These are phyloP conservation scores for Acanthurus leucopareius DNA, from an alignment of 2,797 vertebrate genomes.

Conservation along the genomic window DNA sequence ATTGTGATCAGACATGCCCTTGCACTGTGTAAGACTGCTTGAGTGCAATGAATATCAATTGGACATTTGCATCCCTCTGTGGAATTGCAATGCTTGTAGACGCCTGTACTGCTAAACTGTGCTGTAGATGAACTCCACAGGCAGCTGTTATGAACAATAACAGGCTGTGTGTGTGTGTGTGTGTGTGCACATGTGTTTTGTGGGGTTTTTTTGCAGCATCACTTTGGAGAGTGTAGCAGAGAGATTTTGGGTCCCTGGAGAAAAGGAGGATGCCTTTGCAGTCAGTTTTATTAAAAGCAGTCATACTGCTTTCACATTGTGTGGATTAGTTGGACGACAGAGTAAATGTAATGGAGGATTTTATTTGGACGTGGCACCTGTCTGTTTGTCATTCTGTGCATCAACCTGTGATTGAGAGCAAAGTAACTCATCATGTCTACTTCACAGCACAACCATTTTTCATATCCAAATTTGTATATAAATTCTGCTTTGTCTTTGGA, in stretches of 20 bases:
- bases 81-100: conserved; percentile 64
- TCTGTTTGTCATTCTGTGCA: not conserved
- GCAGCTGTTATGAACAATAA: conserved; percentile 56
- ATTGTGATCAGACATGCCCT: conserved; percentile 55
- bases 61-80: conserved; percentile 78
- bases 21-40: conserved; percentile 58
- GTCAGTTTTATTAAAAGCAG: conserved; percentile 88
- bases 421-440: not conserved
- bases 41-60: conserved; percentile 78
- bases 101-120: conserved; percentile 58
- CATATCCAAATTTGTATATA: not conserved
- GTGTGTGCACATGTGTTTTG: conserved; percentile 1
- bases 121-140: conserved; percentile 52
- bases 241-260: conserved; percentile 84
- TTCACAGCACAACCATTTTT: not conserved
- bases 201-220: conserved; percentile 82
- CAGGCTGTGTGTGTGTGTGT: conserved; percentile 26
- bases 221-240: conserved; percentile 89
- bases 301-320: not conserved
- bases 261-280: conserved; percentile 88
- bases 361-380: not conserved
- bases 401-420: not conserved
- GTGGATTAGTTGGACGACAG: not conserved
- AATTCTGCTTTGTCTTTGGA: not conserved
- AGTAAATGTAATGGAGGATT: not conserved